Evolutionary conservation across 2,797 vertebrate species (phyloP).

Genomic region (Malacoctenus gilli): DNA sequence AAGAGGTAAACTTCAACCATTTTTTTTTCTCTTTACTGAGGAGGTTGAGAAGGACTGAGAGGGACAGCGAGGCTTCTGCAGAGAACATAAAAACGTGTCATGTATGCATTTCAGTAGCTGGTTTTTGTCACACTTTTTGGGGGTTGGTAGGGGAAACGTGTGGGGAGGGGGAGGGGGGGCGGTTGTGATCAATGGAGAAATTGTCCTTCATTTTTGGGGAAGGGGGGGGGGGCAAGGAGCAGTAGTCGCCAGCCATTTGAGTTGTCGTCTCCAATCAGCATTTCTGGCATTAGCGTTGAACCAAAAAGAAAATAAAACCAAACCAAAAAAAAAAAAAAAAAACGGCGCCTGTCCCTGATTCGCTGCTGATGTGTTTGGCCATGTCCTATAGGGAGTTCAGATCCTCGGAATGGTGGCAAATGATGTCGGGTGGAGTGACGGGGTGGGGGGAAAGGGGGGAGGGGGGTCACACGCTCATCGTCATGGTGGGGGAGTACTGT

Average conservation of each 20-base stretch:
- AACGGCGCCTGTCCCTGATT: constrained; percentile 85
- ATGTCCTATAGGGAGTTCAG: constrained; percentile 72
- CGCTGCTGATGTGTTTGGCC: constrained; percentile 88
- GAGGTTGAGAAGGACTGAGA: constrained; percentile 5
- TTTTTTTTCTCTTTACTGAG: constrained; percentile 54
- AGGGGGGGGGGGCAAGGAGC: too few species aligned
- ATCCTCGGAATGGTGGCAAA: constrained; percentile 90
- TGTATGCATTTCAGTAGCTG: constrained; percentile 90
- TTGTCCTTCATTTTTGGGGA: constrained; percentile 92
- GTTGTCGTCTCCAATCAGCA: constrained; percentile 67
- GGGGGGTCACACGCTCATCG: constrained; percentile 97
- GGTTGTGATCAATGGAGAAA: constrained; percentile 74
- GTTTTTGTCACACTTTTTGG: constrained; percentile 83
- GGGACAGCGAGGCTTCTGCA: constrained; percentile 44
- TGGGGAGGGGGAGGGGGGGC: constrained; percentile 53
- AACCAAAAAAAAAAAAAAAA: too few species aligned
- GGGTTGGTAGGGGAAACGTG: too few species aligned
- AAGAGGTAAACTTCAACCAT: constrained; percentile 77
- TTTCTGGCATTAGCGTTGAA: constrained; percentile 87
- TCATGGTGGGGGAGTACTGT: constrained; percentile 99
- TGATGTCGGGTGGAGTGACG: constrained; percentile 60
- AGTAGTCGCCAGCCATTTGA: constrained; percentile 84
- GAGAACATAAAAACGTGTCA: constrained; percentile 83
- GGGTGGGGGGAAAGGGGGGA: constrained; percentile 27
- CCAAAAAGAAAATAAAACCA: too few species aligned